Base-by-base conservation (phyloP, 2,797 vertebrate species). In the Ctenopoma kingsleyae region DNA sequence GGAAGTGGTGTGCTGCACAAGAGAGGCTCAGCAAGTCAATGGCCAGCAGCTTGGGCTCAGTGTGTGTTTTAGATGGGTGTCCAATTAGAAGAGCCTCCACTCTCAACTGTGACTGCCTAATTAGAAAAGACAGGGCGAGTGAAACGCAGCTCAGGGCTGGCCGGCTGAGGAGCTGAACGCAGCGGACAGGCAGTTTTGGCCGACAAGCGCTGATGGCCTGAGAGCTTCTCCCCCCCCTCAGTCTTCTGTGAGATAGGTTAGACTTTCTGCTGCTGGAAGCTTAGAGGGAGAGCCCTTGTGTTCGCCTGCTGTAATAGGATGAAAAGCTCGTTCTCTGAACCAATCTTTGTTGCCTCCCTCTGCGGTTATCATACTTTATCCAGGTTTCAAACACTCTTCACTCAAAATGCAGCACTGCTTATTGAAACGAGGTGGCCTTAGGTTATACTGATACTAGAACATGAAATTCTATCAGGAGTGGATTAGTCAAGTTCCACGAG, bases 71-170 rank as follows among this genome's bases (percentile, higher is more conserved):
- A 79, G 82, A 80, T 40, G 82, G 86, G 83, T 80, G 82, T 88
- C 91, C 91, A 92, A 91, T 93, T 90, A 91, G 89, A 89, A 81
- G 77, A 85, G 71, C 71, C 74, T 87, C 74, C 72, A 69, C 76
- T 91, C 82, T 87, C 85, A 91, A 87, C 85, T 76, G 79, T 76
- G 83, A 68, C 74, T 43, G 76, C 82, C 76, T 88, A 92, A 92
- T 92, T 89, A 88, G 89, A 79, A 71, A 77, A 75, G 83, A 90
- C 84, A 65, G 86, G 70, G 71, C 10, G 55, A 86, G 81, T 40
- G 82, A 80, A 76, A 71, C n/a, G 49, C 22, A 2, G 71, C 83
- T 84, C 64, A n/a, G 66, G 80, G 83, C 66, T 7, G 74, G 73
- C 35, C 8, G 50, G 71, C 40, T 5, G 59, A 77, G 46, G 65